Evolutionary conservation across 2,797 vertebrate genomes (phyloP).

Genomic region (Notamacropus eugenii): DNA sequence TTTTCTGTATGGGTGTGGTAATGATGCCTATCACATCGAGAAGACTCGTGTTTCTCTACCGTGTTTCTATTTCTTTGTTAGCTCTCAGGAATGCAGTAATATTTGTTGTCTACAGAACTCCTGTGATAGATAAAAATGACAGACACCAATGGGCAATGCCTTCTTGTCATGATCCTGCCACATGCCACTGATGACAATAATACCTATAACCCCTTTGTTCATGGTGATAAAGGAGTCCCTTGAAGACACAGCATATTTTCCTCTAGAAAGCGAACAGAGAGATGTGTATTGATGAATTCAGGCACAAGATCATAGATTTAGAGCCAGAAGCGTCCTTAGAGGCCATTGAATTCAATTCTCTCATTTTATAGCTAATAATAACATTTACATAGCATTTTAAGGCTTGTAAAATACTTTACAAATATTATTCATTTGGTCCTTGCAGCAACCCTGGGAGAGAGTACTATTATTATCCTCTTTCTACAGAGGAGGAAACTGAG

Average conservation of each 20-base stretch:
- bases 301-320: not conserved
- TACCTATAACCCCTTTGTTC: not conserved
- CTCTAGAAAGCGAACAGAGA: not conserved
- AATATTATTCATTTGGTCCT: not conserved
- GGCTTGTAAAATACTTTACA: not conserved
- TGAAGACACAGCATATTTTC: not conserved
- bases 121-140: not conserved
- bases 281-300: not conserved
- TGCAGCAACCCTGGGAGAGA: not conserved
- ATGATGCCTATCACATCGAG: not conserved
- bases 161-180: not conserved
- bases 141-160: not conserved
- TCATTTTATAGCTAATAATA: not conserved
- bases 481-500: not conserved
- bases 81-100: not conserved
- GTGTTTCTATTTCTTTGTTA: not conserved
- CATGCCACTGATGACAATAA: not conserved
- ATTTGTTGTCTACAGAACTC: not conserved
- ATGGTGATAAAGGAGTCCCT: not conserved
- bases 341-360: not conserved
- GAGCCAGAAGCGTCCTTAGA: not conserved
- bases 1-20: not conserved
- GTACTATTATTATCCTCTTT: not conserved
- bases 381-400: not conserved
- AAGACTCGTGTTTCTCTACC: not conserved